Conservation (phyloP, 2,113 vertebrate genomes). For the Anhinga anhinga region DNA sequence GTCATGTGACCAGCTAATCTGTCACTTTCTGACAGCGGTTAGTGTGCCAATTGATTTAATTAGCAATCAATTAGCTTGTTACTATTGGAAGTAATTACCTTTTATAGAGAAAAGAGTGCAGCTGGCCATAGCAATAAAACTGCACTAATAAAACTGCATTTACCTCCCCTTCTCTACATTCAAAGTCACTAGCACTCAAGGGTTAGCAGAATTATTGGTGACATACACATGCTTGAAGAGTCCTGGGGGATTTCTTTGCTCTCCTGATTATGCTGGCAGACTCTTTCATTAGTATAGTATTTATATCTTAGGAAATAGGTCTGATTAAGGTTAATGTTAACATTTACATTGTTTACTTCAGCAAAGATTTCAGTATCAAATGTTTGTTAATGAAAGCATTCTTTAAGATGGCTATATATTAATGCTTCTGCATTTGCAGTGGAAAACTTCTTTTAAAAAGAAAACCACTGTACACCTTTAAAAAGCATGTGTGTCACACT, state of each 20-base stretch:
- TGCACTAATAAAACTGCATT: constrained; percentile 81
- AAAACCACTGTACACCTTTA: background rate
- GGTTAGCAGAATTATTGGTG: constrained; percentile 80
- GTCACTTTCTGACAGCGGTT: constrained; percentile 91
- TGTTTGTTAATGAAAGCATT: background rate
- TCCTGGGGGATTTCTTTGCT: constrained; percentile 79
- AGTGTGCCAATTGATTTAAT: constrained; percentile 98
- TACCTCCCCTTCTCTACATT: constrained; percentile 63
- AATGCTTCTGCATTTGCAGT: background rate
- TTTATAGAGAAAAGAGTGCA: constrained; percentile 98
- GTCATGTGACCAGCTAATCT: constrained; percentile 87
- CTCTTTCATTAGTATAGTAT: constrained; percentile 55
- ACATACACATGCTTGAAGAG: constrained; percentile 77
- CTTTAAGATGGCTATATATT: background rate
- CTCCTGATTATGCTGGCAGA: constrained; percentile 70
- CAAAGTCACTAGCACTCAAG: constrained; percentile 70
- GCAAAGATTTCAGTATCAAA: background rate
- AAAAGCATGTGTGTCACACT: background rate
- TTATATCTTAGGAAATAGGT: constrained; percentile 48
- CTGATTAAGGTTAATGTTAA: constrained; percentile 48
- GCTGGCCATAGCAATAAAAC: constrained; percentile 95
- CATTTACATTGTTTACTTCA: constrained; percentile 24
- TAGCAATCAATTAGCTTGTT: constrained; percentile 99
- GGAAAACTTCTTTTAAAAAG: background rate
- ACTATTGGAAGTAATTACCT: constrained; percentile 99